phyloP scores from a whole-genome alignment of 2,113 vertebrate species.

The Burhinus oedicnemus region DNA sequence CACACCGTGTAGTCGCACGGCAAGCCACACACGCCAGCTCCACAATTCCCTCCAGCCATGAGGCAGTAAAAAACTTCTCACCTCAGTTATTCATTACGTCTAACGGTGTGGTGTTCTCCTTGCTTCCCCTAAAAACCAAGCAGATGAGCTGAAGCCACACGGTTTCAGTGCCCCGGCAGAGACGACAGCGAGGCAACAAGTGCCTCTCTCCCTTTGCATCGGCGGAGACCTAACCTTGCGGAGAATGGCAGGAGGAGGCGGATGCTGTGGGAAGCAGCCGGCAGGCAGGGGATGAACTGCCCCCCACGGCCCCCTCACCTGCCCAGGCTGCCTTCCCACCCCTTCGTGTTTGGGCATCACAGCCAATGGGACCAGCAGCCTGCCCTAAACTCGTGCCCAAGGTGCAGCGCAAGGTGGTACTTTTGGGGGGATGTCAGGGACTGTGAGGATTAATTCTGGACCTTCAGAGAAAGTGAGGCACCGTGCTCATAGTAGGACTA shows the following conservation, averaged over 20 bases:
- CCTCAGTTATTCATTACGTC: rapidly evolving
- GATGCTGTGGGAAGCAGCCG: not conserved
- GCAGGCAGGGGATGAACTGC: not conserved
- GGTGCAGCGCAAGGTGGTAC: not conserved
- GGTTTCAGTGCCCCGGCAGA: too few species aligned
- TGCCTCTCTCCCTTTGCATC: not conserved
- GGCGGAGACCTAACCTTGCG: not conserved
- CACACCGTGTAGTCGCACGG: rapidly evolving
- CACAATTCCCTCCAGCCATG: not conserved
- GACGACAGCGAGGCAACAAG: not conserved
- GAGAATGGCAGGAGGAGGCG: not conserved
- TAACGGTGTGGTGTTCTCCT: rapidly evolving
- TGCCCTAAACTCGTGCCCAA: rapidly evolving
- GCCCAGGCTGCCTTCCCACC: not conserved
- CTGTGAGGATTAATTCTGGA: not conserved
- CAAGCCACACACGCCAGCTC: not conserved
- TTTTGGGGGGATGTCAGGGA: not conserved
- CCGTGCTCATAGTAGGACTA: rapidly evolving
- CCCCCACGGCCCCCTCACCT: not conserved
- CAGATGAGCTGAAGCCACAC: not conserved
- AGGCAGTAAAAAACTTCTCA: not conserved
- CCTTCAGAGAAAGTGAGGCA: not conserved
- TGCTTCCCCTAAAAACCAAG: not conserved
- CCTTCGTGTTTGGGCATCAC: rapidly evolving
- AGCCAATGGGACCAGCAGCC: not conserved